Base-by-base conservation (phyloP, 2,113 vertebrate species). In the Megaleporinus macrocephalus region DNA sequence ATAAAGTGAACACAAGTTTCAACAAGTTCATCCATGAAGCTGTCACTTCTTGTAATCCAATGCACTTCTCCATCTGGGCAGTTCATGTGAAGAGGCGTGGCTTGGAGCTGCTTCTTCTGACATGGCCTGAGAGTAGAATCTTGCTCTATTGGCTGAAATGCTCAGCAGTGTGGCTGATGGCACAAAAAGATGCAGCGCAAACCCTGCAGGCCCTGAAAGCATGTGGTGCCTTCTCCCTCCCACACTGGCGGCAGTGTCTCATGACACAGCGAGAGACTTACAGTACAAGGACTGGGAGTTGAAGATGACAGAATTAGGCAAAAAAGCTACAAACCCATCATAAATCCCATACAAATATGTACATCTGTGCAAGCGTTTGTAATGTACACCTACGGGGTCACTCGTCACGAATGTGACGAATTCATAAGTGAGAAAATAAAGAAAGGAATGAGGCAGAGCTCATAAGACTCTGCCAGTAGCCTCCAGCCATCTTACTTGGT, bases 401-500 rank as follows among this genome's bases (percentile, higher is more conserved):
- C 51, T 47, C 3, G 11, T 79, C 24, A 55, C 22, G 22, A 22
- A 44, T 57, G 49, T 73, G 13, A 15, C 11, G n/a, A n/a, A 61
- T 65, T 26, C 44, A 53, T 26, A 63, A 33, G 79, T 30, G 68
- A 61, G 73, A 81, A 69, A 33, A 70, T 47, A 27, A 79, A 20
- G 65, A 16, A n/a, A 76, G 84, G 88, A 83, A 83, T 41, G 47
- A 76, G 65, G 80, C 83, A 77, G 73, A 44, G 82, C 16, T 74
- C 66, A 44, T 59, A 65, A 79, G 72, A 76, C 61, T 83, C 87
- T 85, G 78, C 79, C 66, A 76, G 80, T 78, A 85, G 83, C 83
- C 84, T 88, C 74, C 87, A 88, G 79, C 88, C 79, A 65, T 79
- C 73, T 83, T 93, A 91, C 90, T 89, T 85, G 86, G 93, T 92